These are phyloP conservation scores for Bryconaethiops microstoma DNA, from an alignment of 2,797 vertebrate genomes.

Conservation along the genomic window DNA sequence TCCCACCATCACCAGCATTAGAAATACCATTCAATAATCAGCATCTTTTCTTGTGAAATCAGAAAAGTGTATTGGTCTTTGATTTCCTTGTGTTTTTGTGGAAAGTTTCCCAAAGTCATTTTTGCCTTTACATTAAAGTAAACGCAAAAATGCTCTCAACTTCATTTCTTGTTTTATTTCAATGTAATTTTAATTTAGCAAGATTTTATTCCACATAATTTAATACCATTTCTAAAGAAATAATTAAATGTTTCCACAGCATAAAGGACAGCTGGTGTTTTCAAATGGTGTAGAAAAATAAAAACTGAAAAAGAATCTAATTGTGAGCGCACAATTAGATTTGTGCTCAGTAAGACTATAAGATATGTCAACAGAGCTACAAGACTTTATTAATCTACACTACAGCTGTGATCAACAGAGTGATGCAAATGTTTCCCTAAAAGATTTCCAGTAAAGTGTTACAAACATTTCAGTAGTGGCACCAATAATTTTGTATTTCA, in stretches of 20 bases:
- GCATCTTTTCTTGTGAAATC: neutral
- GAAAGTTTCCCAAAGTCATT: neutral
- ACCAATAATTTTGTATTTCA: too few species aligned
- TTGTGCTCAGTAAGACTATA: too few species aligned
- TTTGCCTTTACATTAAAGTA: too few species aligned
- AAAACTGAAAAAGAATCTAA: neutral
- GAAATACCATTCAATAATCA: neutral
- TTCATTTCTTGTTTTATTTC: neutral
- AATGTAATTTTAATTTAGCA: neutral
- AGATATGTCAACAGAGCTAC: neutral
- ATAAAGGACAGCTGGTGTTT: neutral
- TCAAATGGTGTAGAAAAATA: neutral
- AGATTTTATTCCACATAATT: neutral
- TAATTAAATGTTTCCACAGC: neutral
- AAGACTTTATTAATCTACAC: neutral
- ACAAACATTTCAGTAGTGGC: too few species aligned
- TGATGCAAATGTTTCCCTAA: neutral
- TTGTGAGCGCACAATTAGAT: too few species aligned
- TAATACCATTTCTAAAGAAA: too few species aligned
- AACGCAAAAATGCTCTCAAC: too few species aligned
- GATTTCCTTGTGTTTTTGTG: too few species aligned
- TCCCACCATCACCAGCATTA: neutral
- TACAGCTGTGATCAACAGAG: neutral
- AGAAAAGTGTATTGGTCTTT: neutral
- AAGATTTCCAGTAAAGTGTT: neutral